Evolutionary conservation across 2,888 invertebrate species (phyloP).

Genomic region (Fissipunctia ypsillon): DNA sequence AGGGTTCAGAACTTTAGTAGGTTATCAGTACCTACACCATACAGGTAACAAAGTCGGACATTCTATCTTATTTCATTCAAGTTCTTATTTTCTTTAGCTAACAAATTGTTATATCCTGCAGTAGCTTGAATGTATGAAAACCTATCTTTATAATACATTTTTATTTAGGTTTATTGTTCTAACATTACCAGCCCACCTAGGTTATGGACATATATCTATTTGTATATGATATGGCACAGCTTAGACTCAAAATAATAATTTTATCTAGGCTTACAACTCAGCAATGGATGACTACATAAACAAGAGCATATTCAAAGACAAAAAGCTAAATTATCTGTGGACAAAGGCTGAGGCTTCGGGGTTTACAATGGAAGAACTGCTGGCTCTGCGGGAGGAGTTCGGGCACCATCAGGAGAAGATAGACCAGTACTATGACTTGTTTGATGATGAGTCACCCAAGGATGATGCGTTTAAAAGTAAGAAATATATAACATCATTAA

Average conservation of each 20-base stretch:
- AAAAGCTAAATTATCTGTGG: constrained; percentile 97
- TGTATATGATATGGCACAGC: neutral
- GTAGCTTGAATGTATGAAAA: neutral
- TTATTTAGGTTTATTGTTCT: constrained; percentile 19
- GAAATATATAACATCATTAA: neutral
- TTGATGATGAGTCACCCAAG: constrained; percentile 92
- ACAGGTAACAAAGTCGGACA: constrained; percentile 5
- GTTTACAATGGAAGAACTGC: constrained; percentile 95
- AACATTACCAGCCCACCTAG: neutral
- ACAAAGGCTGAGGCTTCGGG: constrained; percentile 96
- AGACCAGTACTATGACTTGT: constrained; percentile 95
- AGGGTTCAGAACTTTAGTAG: constrained; percentile 10
- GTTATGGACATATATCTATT: neutral
- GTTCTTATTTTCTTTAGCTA: neutral
- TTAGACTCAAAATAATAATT: neutral
- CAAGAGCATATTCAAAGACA: constrained; percentile 96
- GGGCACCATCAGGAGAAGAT: constrained; percentile 97
- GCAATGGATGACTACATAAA: constrained; percentile 91
- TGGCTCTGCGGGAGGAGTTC: constrained; percentile 96
- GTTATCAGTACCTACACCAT: neutral
- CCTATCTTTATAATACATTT: neutral
- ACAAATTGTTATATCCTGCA: neutral
- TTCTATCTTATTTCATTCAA: neutral
- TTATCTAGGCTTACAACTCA: constrained; percentile 79
- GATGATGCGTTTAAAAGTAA: constrained; percentile 92